A percentile compares a stretch with the other conserved stretches of the same genome.
Evolutionary conservation across 1,140 invertebrate species (phyloP).

Genomic region (Plutomurus gul): DNA sequence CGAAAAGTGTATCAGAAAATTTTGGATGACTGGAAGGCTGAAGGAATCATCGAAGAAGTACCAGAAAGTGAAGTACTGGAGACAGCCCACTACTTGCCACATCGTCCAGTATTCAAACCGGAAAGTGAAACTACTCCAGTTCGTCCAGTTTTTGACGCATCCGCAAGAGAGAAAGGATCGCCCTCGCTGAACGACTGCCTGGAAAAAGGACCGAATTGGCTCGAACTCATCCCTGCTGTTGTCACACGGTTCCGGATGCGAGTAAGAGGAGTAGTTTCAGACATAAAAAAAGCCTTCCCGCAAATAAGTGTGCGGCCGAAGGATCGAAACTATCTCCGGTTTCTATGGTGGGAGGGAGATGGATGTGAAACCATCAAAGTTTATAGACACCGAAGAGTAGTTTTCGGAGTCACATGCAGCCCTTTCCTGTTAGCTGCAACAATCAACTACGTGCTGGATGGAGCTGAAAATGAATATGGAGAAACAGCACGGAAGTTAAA

Average conservation of each 20-base stretch:
- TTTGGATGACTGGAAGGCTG: constrained; percentile 38
- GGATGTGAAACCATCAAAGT: not conserved
- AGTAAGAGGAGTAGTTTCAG: constrained; percentile 45
- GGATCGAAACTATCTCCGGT: constrained; percentile 54
- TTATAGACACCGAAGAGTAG: constrained; percentile 28
- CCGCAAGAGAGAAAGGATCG: constrained; percentile 46
- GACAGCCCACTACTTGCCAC: constrained; percentile 50
- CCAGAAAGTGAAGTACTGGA: not conserved
- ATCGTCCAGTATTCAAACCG: constrained; percentile 49
- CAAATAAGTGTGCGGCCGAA: constrained; percentile 13
- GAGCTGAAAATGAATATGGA: not conserved
- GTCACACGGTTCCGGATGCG: constrained; percentile 46
- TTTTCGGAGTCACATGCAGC: constrained; percentile 40
- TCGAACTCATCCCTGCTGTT: constrained; percentile 41
- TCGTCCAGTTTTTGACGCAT: constrained; percentile 54
- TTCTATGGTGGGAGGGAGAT: constrained; percentile 55
- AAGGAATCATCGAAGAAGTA: constrained; percentile 48
- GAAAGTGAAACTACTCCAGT: constrained; percentile 47
- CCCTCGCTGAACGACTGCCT: constrained; percentile 58
- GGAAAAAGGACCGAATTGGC: constrained; percentile 55
- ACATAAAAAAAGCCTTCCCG: constrained; percentile 55
- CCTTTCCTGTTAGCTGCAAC: constrained; percentile 29
- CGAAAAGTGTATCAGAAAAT: not conserved
- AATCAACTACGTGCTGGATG: not conserved
- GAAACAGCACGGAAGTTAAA: not conserved